A percentile compares a stretch with the other conserved stretches of the same genome.
Evolutionary conservation across 2,888 invertebrate species (phyloP).

Genomic region (Cacoxenus indagator): DNA sequence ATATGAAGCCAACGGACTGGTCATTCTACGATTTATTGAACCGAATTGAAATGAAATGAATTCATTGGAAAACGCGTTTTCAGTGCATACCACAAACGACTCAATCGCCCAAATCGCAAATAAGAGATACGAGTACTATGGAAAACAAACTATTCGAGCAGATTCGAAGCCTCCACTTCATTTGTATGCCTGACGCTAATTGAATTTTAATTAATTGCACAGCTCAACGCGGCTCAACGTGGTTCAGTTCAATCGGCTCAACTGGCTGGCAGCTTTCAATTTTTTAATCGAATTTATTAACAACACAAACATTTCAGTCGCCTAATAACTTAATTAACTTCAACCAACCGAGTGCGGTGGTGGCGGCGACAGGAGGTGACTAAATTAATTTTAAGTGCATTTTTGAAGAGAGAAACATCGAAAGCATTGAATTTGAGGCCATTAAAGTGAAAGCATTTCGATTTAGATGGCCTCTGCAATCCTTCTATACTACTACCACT

Average conservation of each 20-base stretch:
- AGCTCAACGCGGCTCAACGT: constrained; percentile 38
- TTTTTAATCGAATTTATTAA: neutral
- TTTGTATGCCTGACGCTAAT: constrained; percentile 63
- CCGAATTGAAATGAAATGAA: too few species aligned
- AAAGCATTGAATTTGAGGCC: neutral
- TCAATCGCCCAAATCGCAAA: neutral
- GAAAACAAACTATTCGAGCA: neutral
- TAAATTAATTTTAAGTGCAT: neutral
- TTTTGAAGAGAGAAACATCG: neutral
- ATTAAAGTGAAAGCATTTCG: neutral
- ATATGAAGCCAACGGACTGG: neutral
- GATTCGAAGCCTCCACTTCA: constrained; percentile 29
- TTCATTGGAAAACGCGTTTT: neutral
- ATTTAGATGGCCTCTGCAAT: too few species aligned
- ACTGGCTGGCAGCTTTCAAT: too few species aligned
- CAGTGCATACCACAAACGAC: too few species aligned
- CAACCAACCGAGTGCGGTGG: neutral
- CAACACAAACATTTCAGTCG: neutral
- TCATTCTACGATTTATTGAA: neutral
- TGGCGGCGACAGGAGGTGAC: too few species aligned
- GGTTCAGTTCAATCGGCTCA: too few species aligned
- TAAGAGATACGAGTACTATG: neutral
- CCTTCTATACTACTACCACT: too few species aligned
- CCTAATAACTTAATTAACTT: constrained; percentile 7
- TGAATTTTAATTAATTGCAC: constrained; percentile 60